Conservation (phyloP, 2,888 invertebrate species). For the Gerris lacustris region DNA sequence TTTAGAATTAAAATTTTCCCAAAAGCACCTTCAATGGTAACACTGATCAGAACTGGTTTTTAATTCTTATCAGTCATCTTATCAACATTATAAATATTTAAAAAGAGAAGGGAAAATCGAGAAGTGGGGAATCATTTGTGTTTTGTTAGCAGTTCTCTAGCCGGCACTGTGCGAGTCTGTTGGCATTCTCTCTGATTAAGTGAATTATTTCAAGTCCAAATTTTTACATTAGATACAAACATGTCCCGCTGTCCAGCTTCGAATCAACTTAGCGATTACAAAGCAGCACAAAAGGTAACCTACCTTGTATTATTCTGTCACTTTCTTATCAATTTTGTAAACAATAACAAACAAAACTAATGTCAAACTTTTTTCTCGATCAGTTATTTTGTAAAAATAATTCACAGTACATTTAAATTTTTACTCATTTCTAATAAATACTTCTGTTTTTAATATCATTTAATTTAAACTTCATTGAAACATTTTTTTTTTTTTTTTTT, state of each 20-base stretch:
- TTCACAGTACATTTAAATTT: too few species aligned
- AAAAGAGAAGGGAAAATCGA: background rate
- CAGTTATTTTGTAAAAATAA: too few species aligned
- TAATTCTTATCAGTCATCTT: background rate
- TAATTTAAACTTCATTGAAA: too few species aligned
- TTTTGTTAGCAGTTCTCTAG: background rate
- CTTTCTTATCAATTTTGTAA: slow-evolving; percentile 2
- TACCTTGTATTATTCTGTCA: background rate
- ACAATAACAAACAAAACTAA: background rate
- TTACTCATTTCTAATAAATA: too few species aligned
- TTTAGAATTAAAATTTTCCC: too few species aligned
- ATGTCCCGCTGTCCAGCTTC: slow-evolving; percentile 45
- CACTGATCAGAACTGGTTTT: background rate
- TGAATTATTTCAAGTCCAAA: background rate
- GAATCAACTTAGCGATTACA: slow-evolving; percentile 51
- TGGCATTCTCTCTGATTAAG: background rate
- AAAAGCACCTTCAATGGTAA: background rate
- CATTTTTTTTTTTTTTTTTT: too few species aligned
- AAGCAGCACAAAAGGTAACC: slow-evolving; percentile 47
- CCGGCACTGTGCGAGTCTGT: background rate
- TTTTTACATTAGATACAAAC: slow-evolving; percentile 5
- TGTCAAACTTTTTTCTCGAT: too few species aligned
- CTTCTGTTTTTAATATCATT: too few species aligned
- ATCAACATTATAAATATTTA: background rate
- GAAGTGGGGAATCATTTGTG: background rate